Conservation (phyloP, 2,888 invertebrate species). For the Diabrotica balteata region DNA sequence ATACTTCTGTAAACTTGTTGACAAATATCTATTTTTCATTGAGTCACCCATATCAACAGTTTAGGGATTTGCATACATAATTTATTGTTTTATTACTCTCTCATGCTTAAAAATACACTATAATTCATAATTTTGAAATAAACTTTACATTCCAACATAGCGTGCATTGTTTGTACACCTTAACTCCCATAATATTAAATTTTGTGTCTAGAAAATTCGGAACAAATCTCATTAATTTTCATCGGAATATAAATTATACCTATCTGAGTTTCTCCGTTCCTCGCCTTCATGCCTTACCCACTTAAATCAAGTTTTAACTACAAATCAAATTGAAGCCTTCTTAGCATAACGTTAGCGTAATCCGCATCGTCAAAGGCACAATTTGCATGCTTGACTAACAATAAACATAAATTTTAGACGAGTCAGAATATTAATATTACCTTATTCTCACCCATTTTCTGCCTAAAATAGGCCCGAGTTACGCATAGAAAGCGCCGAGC, state of each 20-base stretch:
- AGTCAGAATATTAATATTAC: slow-evolving; percentile 27
- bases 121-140: no score
- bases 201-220: slow-evolving; percentile 1
- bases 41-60: no score
- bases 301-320: slow-evolving; percentile 28
- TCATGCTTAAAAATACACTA: no score
- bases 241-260: slow-evolving; percentile 7
- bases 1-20: no score
- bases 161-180: no score
- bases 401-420: slow-evolving; percentile 31
- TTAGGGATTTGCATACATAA: no score
- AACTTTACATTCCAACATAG: no score
- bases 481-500: neutral
- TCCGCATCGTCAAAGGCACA: slow-evolving; percentile 25
- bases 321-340: slow-evolving; percentile 29
- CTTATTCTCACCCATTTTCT: slow-evolving; percentile 20
- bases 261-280: slow-evolving; percentile 1
- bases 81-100: no score
- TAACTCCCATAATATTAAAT: neutral
- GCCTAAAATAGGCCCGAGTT: slow-evolving; percentile 10
- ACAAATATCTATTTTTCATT: no score
- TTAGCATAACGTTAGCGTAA: slow-evolving; percentile 29
- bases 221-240: slow-evolving; percentile 10
- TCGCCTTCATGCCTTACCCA: slow-evolving; percentile 12
- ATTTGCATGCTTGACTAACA: slow-evolving; percentile 28